Evolutionary conservation across 2,888 invertebrate species (phyloP), one percentile per base, ranked within the genome.

Genomic region (Lottia scabra): DNA sequence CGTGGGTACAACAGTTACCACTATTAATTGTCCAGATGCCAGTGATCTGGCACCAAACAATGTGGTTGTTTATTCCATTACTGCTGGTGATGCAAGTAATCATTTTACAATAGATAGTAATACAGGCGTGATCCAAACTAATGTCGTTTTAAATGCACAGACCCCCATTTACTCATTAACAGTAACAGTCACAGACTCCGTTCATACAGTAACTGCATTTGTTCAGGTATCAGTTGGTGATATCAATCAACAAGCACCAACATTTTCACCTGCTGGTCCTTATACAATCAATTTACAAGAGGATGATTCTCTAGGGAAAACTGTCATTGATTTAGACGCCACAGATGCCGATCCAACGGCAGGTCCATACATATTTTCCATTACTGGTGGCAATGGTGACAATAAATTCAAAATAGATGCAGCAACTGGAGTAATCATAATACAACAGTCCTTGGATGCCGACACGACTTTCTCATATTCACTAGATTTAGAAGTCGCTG

Each of bases 171-270:
- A 76, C 46, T 65, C 63, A 6, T 45, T 74, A 15, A 56, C 70
- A 19, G 72, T 97, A 0, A 95, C 96, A 89, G 97, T 96, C 1
- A 95, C 95, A 86, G 97, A 97, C 91, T 19, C 19, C 1, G 94
- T 93, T 77, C 96, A 94, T 71, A 91, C 96, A 63, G 95, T 96
- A 45, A 95, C 79, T 95, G 96, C 6, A 43, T 92, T 96, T 76
- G 78, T 69, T 0, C 71, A 75, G 67, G 74, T 83, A 12, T 71
- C 63, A 2, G 70, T 83, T 15, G 67, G 67, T 13, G 84, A 84
- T 69, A 69, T 82, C 8, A 84, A 84, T 46, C 83, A 84, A 68
- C 75, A 77, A 38, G 27, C 63, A 10, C 83, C 84, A 0, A 62
- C 44, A 10, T 82, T 82, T 70, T 27, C 26, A 16, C 77, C 78